phyloP scores from a whole-genome alignment of 2,797 vertebrate species.

The Phylloscopus collybita region DNA sequence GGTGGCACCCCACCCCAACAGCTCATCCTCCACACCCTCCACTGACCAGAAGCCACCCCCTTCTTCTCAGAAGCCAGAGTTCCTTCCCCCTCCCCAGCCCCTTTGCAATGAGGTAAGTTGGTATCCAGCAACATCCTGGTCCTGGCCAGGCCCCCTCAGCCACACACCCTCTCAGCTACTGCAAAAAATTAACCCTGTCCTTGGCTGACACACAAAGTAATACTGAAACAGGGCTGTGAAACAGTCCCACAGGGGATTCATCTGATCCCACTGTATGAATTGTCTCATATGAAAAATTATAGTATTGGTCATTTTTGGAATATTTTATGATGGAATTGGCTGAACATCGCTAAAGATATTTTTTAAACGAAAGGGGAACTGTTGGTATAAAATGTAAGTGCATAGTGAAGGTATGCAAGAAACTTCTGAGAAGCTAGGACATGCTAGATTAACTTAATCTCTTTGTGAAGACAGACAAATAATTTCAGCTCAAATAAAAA shows the following conservation, averaged over 20 bases:
- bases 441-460: neutral
- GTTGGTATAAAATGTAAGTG: neutral
- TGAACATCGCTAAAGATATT: neutral
- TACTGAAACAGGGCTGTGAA: neutral
- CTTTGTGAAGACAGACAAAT: neutral
- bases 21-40: neutral
- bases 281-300: neutral
- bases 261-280: neutral
- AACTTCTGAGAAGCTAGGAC: neutral
- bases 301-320: neutral
- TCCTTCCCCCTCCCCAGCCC: neutral
- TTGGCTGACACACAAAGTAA: neutral
- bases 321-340: neutral
- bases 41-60: neutral
- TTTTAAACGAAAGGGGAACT: neutral
- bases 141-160: neutral
- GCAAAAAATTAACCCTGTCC: neutral
- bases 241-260: neutral
- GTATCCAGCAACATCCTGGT: neutral
- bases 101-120: neutral
- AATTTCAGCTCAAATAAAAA: neutral
- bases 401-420: neutral
- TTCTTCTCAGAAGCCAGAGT: neutral
- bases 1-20: neutral
- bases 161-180: no score